Evolutionary conservation across 64 coral and sea anemone species (phyloP), one percentile per base, ranked within the genome.

Genomic region (Acropora tenuis): DNA sequence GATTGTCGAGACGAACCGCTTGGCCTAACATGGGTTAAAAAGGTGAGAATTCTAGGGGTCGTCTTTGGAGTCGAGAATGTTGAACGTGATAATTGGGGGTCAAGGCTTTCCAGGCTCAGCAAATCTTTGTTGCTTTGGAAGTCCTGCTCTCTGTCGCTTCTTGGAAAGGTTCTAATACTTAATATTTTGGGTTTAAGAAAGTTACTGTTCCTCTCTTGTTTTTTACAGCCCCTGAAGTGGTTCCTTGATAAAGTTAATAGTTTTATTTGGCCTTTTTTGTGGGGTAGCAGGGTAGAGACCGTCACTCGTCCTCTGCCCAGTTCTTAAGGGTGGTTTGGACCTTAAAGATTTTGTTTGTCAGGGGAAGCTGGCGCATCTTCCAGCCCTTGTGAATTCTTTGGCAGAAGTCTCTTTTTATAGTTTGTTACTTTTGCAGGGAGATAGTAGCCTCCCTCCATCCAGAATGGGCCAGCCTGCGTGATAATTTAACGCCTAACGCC

Each of bases 11-110:
- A 45, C 5, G 11, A 47, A 5, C 76, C 59, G 1, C 43, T 79
- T 13, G 76, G 42, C 4, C 53, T 89, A 30, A 30, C 43, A 78
- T 18, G 53, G 55, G 73, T 78, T 0, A 78, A 41, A 0, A 78
- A 89, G 15, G 66, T 89, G 52, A 89, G 11, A 43, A 50, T 89
- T 40, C 12, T 89, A 0, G 87, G 87, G 0, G 53, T 89, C 11
- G 43, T 66, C 66, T 69, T 89, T 15, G 87, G 76, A 0, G 2
- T 10, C 1, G 2, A 17, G 3, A 13, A 72, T 8, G 73, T 43
- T 5, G 7, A 48, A 9, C 11, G 0, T 12, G 55, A 65, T 1
- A 79, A 89, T 69, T 89, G 75, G 87, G 41, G 48, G 30, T 41
- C 30, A 0, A 15, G 61, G 11, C 2, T 89, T 0, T 1, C 10